Conservation (phyloP, 92 coral and sea anemone species). For the Metridium senile region DNA sequence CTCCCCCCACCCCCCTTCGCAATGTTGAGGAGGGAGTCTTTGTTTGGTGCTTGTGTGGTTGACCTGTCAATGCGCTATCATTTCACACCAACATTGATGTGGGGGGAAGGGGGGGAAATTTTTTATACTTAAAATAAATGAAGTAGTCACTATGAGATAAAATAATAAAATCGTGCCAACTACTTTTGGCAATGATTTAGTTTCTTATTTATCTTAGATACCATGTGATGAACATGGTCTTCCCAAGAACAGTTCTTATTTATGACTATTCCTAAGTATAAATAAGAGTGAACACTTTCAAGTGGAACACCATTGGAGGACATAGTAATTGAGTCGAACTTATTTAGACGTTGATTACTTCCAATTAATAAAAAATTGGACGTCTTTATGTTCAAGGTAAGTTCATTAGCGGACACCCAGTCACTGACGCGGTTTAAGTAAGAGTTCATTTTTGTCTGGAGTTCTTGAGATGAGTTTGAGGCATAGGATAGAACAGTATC, state of each 20-base stretch:
- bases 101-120: no score
- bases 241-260: conserved; percentile 3
- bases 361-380: not conserved
- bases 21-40: no score
- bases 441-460: not conserved
- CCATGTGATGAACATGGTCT: not conserved
- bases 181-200: conserved; percentile 4
- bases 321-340: not conserved
- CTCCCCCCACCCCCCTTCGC: no score
- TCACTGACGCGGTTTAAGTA: no score
- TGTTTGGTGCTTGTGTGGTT: no score
- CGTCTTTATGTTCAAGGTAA: not conserved
- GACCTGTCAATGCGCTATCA: no score
- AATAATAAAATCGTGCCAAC: no score
- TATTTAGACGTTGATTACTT: not conserved
- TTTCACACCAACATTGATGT: no score
- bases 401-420: not conserved
- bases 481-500: not conserved
- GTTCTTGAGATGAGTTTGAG: not conserved
- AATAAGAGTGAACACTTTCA: not conserved
- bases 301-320: not conserved
- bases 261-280: not conserved
- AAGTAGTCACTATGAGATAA: no score
- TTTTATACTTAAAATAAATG: no score
- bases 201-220: not conserved